These are phyloP conservation scores for Tetranychus cinnabarinus DNA, from an alignment of 1,140 invertebrate species.

Conservation along the genomic window DNA sequence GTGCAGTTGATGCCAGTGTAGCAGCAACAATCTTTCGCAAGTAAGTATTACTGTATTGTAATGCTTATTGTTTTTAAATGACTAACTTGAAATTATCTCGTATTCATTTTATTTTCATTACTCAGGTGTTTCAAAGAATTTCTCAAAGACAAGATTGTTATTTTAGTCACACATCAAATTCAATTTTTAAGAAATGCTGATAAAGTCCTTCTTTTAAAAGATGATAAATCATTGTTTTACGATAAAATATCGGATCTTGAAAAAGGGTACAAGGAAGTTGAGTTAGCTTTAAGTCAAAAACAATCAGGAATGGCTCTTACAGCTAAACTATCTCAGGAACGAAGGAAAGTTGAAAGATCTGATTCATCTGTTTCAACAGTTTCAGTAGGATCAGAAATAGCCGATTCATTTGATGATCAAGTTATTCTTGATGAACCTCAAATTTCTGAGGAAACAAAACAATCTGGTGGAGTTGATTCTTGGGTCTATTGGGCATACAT, in stretches of 20 bases:
- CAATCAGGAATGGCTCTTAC: background rate
- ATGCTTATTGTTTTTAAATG: background rate
- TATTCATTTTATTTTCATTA: no score
- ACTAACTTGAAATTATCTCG: no score
- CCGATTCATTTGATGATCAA: background rate
- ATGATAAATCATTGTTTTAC: constrained; percentile 19
- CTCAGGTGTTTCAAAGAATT: constrained; percentile 18
- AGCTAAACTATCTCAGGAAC: background rate
- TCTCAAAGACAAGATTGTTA: constrained; percentile 35
- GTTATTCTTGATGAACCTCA: background rate
- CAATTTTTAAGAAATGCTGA: constrained; percentile 40
- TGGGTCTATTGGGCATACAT: background rate
- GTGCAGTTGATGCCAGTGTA: constrained; percentile 26
- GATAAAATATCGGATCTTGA: background rate
- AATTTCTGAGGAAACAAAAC: background rate
- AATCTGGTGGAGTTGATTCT: background rate
- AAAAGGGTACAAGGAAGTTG: background rate
- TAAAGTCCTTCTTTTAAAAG: constrained; percentile 46
- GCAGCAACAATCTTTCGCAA: constrained; percentile 22
- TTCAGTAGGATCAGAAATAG: background rate
- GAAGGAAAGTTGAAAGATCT: background rate
- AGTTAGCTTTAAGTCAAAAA: background rate
- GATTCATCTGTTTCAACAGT: background rate
- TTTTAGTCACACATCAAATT: constrained; percentile 37
- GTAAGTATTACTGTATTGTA: background rate